Conservation (phyloP, 2,113 vertebrate species). For the Heptranchias perlo region DNA sequence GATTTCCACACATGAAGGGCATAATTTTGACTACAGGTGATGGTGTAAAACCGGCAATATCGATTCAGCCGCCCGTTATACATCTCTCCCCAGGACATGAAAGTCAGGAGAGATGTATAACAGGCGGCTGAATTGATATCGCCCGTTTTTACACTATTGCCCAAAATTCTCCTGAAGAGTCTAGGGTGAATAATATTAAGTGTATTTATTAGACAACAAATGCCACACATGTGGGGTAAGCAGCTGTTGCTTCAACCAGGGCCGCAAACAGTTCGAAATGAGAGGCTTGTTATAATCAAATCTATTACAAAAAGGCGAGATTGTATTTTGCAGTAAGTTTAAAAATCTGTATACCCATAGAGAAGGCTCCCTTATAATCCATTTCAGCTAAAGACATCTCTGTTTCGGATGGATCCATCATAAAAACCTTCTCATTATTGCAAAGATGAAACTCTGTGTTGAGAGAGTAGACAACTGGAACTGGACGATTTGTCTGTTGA, state of each 20-base stretch:
- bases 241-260: too few relatives aligned
- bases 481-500: slow-evolving; percentile 95
- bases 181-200: not conserved
- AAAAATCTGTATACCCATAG: slow-evolving; percentile 69
- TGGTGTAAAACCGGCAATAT: not conserved
- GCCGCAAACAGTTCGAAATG: not conserved
- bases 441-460: slow-evolving; percentile 97
- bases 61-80: too few relatives aligned
- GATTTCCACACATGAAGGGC: not conserved
- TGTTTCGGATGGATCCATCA: slow-evolving; percentile 77
- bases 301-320: not conserved
- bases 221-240: not conserved
- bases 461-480: slow-evolving; percentile 89
- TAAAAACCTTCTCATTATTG: slow-evolving; percentile 93
- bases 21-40: too few relatives aligned
- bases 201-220: not conserved
- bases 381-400: slow-evolving; percentile 90
- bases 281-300: not conserved
- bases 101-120: too few relatives aligned
- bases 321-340: not conserved
- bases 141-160: too few relatives aligned
- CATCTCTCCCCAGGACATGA: too few relatives aligned
- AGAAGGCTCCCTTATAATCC: slow-evolving; percentile 98
- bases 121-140: too few relatives aligned
- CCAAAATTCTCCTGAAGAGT: not conserved